Evolutionary conservation across 2,888 invertebrate genomes (phyloP).

Genomic region (Luperina nickerlii): DNA sequence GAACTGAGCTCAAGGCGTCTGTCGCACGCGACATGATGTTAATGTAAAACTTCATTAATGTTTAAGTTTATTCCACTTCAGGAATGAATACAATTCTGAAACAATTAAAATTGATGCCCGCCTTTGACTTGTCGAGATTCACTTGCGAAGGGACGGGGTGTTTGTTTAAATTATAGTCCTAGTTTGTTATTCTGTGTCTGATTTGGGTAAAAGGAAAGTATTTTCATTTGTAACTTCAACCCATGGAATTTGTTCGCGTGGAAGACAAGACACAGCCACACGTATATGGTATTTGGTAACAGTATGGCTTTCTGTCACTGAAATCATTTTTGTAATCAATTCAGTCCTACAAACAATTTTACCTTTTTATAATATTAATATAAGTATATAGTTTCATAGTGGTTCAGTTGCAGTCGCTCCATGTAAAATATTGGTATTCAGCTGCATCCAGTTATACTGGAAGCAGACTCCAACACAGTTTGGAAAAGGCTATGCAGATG

Average conservation of each 20-base stretch:
- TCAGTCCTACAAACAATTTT: not conserved
- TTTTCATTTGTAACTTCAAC: not conserved
- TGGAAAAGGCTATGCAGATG: no score
- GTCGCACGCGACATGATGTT: constrained; percentile 66
- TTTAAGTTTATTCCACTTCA: constrained; percentile 53
- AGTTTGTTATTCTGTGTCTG: constrained; percentile 32
- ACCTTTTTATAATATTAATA: no score
- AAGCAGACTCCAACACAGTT: no score
- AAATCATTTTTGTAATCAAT: not conserved
- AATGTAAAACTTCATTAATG: constrained; percentile 65
- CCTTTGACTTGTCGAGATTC: constrained; percentile 58
- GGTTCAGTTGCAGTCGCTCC: no score
- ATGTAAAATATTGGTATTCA: no score
- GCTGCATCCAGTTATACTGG: no score
- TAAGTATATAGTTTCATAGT: no score
- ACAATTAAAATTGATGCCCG: constrained; percentile 64
- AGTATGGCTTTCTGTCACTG: not conserved
- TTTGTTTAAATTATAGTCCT: constrained; percentile 50
- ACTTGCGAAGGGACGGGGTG: constrained; percentile 32
- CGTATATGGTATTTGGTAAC: not conserved
- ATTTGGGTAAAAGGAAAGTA: constrained; percentile 29
- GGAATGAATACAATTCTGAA: constrained; percentile 59
- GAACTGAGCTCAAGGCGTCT: constrained; percentile 69
- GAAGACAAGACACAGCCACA: not conserved
- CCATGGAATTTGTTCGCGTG: not conserved